A percentile compares a stretch with the other conserved stretches of the same genome.
Conservation (phyloP, 92 coral and sea anemone species). For the Zoanthus sansibaricus region DNA sequence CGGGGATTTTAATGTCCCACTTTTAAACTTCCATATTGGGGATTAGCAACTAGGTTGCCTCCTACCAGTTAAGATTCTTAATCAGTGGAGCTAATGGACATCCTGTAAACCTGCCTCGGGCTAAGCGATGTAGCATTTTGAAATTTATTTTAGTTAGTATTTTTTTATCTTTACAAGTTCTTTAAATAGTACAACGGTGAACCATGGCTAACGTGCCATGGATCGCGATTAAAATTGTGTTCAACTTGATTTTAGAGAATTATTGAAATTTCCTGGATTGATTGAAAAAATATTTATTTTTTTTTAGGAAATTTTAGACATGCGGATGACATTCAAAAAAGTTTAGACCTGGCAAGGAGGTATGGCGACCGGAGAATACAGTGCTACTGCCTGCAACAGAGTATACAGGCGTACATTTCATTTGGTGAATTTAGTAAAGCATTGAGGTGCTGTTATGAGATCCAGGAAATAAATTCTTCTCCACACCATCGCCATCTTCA, state of each 20-base stretch:
- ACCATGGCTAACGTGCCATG: neutral
- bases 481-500: constrained; percentile 22
- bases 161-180: neutral
- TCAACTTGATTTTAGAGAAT: neutral
- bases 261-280: neutral
- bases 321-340: constrained; percentile 13
- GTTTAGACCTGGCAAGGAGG: constrained; percentile 21
- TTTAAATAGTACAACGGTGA: neutral
- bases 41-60: no score
- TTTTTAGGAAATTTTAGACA: constrained; percentile 13
- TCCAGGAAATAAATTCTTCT: constrained; percentile 5
- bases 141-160: neutral
- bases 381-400: neutral
- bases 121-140: neutral
- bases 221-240: neutral
- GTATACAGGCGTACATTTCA: constrained; percentile 14
- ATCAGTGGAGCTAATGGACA: neutral
- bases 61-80: neutral
- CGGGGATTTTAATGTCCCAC: no score
- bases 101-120: neutral
- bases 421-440: constrained; percentile 24
- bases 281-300: neutral
- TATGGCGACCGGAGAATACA: neutral
- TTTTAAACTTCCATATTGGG: no score
- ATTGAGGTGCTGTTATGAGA: constrained; percentile 21